Base-by-base conservation (phyloP, 2,888 invertebrate genomes). In the Plebejus argus region DNA sequence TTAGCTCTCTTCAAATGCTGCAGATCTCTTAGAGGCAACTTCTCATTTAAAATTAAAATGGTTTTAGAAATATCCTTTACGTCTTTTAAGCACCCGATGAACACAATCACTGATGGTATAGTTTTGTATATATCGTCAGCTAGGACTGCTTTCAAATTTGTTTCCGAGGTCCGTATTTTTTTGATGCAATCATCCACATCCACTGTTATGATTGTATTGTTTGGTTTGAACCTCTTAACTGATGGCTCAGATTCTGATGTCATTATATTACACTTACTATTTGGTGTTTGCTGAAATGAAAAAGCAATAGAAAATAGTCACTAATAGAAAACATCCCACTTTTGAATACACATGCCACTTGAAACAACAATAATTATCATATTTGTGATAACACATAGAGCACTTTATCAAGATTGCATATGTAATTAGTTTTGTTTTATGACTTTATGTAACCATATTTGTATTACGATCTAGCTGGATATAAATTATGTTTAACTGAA, bases 1-100 rank as follows among this genome's bases (percentile, higher is more conserved):
- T 95, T 93, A 0, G 97, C 96, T 80, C 98, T 94, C 86, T 98
- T 98, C 23, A 98, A 90, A 89, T 98, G 97, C 72, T 94, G 94
- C 12, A 97, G 89, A 20, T 94, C 92, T 20, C 94, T 93, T 5
- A 97, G 84, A 0, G 97, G 96, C 58, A 95, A 82, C 45, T 93
- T 91, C 45, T 95, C 90, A 81, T 95, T 96, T 18, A 97, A 87
- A 66, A 94, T 87, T 35, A 90, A 82, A 70, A 98, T 95, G 0
- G 96, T 92, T 79, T 89, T 92, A 0, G 97, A 97, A 70, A 96
- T 95, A 18, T 94, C 89, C 84, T 95, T 96, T 33, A 94, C 94
- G 78, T 96, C 93, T 77, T 90, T 93, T 28, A 97, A 92, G 66
- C 90, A 91, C 6, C 95, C 96, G 3, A 95, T 91, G 83, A 95